These are phyloP conservation scores for Pelochelys cantorii DNA, from an alignment of 2,797 vertebrate genomes.

Conservation along the genomic window DNA sequence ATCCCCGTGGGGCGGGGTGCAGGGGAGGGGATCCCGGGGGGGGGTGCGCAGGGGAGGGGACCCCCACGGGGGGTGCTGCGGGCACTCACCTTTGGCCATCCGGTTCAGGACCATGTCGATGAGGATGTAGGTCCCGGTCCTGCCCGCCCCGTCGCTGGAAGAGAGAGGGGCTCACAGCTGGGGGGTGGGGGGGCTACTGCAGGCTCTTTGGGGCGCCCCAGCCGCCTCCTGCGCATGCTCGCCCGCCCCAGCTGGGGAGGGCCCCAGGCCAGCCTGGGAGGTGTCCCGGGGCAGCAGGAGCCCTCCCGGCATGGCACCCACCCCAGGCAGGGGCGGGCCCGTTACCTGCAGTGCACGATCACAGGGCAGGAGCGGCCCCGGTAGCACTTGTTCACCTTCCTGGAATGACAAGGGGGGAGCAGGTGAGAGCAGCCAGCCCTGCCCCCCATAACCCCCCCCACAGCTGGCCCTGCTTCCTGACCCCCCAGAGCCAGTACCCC, in stretches of 20 bases:
- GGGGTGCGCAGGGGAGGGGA: not conserved
- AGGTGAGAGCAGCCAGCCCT: not conserved
- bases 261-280: no score
- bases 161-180: not conserved
- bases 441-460: not conserved
- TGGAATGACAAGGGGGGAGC: conserved; percentile 77
- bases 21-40: no score
- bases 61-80: not conserved
- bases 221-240: not conserved
- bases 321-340: not conserved
- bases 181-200: no score
- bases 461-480: no score
- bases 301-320: not conserved
- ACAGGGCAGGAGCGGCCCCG: conserved; percentile 97
- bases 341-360: conserved; percentile 97
- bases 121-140: conserved; percentile 95
- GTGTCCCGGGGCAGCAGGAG: no score
- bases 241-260: no score
- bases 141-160: conserved; percentile 91
- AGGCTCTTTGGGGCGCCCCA: no score
- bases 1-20: no score
- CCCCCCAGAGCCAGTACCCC: no score
- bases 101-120: conserved; percentile 98
- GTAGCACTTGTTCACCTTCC: conserved; percentile 99
- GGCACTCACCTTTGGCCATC: conserved; percentile 94